A percentile compares a stretch with the other conserved stretches of the same genome.
phyloP scores from a whole-genome alignment of 2,113 vertebrate genomes.

The Eclectus roratus region DNA sequence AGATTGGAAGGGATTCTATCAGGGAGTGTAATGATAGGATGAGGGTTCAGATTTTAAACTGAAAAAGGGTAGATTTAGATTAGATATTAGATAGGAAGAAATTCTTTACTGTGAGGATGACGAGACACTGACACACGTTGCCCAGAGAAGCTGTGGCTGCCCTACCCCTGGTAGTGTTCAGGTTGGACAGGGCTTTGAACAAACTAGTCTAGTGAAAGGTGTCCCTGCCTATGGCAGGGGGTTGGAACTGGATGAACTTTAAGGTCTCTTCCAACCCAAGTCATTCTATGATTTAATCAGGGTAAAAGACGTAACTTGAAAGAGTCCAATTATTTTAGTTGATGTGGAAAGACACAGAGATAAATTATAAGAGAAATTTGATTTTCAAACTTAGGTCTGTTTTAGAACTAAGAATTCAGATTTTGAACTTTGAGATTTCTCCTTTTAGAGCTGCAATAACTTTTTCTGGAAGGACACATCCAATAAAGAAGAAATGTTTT shows the following conservation, averaged over 20 bases:
- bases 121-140: not conserved
- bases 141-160: not conserved
- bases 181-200: not conserved
- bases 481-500: not conserved
- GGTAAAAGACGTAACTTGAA: not conserved
- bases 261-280: not conserved
- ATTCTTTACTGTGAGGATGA: not conserved
- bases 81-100: not conserved
- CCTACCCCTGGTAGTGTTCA: not conserved
- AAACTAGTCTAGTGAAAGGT: not conserved
- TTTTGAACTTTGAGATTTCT: not conserved
- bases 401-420: not conserved
- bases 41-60: not conserved
- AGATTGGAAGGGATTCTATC: not conserved
- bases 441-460: not conserved
- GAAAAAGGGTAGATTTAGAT: not conserved
- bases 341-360: not conserved
- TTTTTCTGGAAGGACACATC: not conserved
- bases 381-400: not conserved
- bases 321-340: conserved; percentile 20
- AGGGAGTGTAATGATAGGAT: not conserved
- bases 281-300: not conserved
- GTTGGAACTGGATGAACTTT: not conserved
- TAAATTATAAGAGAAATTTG: not conserved
- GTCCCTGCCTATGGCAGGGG: not conserved